A percentile compares a stretch with the other conserved stretches of the same genome.
phyloP scores from a whole-genome alignment of 2,113 vertebrate species.

The Panurus biarmicus region DNA sequence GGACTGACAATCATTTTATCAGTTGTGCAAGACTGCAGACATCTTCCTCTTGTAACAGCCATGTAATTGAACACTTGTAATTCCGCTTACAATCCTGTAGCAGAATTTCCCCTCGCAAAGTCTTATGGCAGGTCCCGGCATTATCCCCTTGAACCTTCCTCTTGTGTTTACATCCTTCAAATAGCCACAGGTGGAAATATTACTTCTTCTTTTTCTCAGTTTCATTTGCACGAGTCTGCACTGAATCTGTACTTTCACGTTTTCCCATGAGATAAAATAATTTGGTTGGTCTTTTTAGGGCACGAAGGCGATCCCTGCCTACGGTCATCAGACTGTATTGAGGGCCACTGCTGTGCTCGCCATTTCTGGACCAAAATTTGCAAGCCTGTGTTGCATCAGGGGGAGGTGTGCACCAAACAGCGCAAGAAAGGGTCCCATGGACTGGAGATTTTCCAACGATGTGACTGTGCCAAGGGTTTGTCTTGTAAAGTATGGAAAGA shows the following conservation, averaged over 20 bases:
- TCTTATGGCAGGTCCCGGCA: not conserved
- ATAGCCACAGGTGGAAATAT: not conserved
- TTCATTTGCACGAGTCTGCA: not conserved
- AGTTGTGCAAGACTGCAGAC: not conserved
- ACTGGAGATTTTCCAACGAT: conserved; percentile 93
- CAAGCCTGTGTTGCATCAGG: conserved; percentile 90
- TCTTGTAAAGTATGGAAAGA: conserved; percentile 98
- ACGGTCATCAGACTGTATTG: conserved; percentile 86
- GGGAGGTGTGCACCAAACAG: conserved; percentile 91
- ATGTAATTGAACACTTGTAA: not conserved
- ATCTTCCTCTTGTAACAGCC: not conserved
- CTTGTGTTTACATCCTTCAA: not conserved
- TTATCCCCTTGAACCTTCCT: not conserved
- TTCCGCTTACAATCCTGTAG: not conserved
- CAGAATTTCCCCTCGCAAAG: not conserved
- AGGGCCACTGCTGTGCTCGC: conserved; percentile 90
- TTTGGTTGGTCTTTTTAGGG: conserved; percentile 65
- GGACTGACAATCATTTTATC: not conserved
- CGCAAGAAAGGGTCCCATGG: conserved; percentile 90
- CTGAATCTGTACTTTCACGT: not conserved
- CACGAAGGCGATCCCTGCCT: conserved; percentile 90
- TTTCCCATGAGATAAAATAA: not conserved
- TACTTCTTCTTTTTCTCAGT: not conserved
- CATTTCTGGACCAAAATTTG: conserved; percentile 99
- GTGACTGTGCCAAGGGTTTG: conserved; percentile 93